Evolutionary conservation across 2,888 invertebrate genomes (phyloP).

Genomic region (Zele albiditarsus): DNA sequence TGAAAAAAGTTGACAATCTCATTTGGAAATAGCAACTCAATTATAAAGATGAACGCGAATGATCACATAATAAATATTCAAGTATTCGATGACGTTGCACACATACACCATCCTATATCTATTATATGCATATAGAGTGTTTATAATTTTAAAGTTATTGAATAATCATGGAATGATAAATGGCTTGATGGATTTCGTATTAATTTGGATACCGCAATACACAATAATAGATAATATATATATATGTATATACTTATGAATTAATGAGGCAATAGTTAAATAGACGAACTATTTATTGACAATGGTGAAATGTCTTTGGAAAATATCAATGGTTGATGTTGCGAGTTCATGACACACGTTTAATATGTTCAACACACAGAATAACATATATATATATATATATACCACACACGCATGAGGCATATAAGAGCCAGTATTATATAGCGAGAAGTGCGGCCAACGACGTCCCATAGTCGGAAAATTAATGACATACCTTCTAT

Average conservation of each 20-base stretch:
- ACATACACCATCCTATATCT: too few relatives aligned
- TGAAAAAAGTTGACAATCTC: too few relatives aligned
- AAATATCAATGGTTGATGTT: conserved; percentile 46
- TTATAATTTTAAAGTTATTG: too few relatives aligned
- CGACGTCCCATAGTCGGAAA: conserved; percentile 53
- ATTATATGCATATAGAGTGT: too few relatives aligned
- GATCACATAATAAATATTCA: too few relatives aligned
- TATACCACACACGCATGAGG: conserved; percentile 15
- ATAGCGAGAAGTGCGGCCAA: not conserved
- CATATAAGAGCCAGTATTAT: not conserved
- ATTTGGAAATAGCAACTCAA: too few relatives aligned
- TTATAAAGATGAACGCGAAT: too few relatives aligned
- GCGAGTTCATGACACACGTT: conserved; percentile 30
- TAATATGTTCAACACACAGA: conserved; percentile 22
- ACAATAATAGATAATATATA: not conserved
- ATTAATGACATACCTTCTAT: conserved; percentile 69
- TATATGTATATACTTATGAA: not conserved
- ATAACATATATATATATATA: conserved; percentile 15
- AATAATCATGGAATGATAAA: too few relatives aligned
- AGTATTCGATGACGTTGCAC: too few relatives aligned
- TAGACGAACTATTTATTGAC: conserved; percentile 52
- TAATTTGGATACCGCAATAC: not conserved
- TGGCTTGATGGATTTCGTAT: too few relatives aligned
- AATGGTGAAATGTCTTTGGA: conserved; percentile 50
- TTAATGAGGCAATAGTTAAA: conserved; percentile 25